Percentiles rank a stretch among this genome's conserved stretches.
Conservation (phyloP, 1,140 invertebrate genomes). For the Planococcus citri region DNA sequence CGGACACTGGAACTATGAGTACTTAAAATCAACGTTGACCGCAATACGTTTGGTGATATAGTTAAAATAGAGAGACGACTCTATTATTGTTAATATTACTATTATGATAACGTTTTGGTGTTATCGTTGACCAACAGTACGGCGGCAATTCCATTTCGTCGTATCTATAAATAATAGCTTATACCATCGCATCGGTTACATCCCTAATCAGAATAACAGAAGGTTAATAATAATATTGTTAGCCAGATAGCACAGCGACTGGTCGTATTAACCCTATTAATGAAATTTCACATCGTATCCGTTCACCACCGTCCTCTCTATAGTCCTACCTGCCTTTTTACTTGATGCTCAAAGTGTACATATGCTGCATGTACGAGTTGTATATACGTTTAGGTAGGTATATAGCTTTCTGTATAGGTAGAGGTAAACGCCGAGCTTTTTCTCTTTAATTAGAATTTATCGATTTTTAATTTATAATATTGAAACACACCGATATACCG, state of each 20-base stretch:
- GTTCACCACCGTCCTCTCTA: neutral
- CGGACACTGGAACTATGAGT: no score
- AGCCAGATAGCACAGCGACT: conserved; percentile 11
- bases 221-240: conserved; percentile 20
- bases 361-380: no score
- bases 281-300: neutral
- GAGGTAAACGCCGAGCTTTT: neutral
- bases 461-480: neutral
- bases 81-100: conserved; percentile 18
- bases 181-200: conserved; percentile 12
- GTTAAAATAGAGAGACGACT: neutral
- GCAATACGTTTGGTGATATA: neutral
- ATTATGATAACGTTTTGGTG: conserved; percentile 12
- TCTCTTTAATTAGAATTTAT: neutral
- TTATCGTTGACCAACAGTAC: conserved; percentile 19
- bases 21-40: neutral
- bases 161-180: conserved; percentile 18
- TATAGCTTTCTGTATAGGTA: no score
- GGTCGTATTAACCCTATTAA: neutral
- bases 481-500: no score
- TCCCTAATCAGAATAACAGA: conserved; percentile 18
- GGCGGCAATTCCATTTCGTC: conserved; percentile 8
- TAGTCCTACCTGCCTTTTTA: no score
- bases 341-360: no score
- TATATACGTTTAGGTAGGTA: no score